Percentiles rank a stretch among this genome's conserved stretches.
Evolutionary conservation across 1,140 invertebrate genomes (phyloP).

Genomic region (Anastrepha ludens): DNA sequence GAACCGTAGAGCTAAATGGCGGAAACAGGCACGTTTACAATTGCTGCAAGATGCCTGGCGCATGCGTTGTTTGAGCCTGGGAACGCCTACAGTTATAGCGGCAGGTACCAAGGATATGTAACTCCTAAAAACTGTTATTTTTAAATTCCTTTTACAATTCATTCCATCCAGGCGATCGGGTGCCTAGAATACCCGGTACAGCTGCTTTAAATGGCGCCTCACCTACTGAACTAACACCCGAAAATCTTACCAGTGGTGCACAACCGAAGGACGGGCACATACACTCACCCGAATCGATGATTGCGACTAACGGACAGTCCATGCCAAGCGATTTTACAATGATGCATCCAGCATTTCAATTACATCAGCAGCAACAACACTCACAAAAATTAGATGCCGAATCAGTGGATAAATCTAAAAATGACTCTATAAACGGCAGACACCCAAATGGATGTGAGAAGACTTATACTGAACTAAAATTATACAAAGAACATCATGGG

Average conservation of each 20-base stretch:
- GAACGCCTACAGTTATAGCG: slow-evolving; percentile 78
- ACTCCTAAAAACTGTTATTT: neutral
- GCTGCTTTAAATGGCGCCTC: slow-evolving; percentile 24
- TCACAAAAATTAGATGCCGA: slow-evolving; percentile 13
- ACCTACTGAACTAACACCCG: slow-evolving; percentile 57
- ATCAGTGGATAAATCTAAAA: slow-evolving; percentile 3
- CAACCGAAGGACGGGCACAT: slow-evolving; percentile 36
- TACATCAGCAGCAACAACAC: slow-evolving; percentile 61
- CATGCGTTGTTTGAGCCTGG: slow-evolving; percentile 88
- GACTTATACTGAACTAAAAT: slow-evolving; percentile 72
- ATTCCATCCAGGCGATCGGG: slow-evolving; percentile 26
- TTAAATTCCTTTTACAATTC: neutral
- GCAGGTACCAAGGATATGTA: slow-evolving; percentile 61
- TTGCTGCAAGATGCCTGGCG: slow-evolving; percentile 91
- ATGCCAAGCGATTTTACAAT: slow-evolving; percentile 65
- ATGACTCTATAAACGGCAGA: slow-evolving; percentile 21
- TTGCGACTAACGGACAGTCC: slow-evolving; percentile 14
- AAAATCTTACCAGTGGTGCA: slow-evolving; percentile 65
- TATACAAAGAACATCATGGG: slow-evolving; percentile 66
- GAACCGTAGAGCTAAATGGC: slow-evolving; percentile 90
- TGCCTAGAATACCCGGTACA: slow-evolving; percentile 32
- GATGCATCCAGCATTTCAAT: slow-evolving; percentile 73
- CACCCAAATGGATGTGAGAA: slow-evolving; percentile 63
- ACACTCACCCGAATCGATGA: neutral
- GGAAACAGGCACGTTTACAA: slow-evolving; percentile 89